Conservation (phyloP, 2,888 invertebrate species). For the Gandaritis pyraliata region DNA sequence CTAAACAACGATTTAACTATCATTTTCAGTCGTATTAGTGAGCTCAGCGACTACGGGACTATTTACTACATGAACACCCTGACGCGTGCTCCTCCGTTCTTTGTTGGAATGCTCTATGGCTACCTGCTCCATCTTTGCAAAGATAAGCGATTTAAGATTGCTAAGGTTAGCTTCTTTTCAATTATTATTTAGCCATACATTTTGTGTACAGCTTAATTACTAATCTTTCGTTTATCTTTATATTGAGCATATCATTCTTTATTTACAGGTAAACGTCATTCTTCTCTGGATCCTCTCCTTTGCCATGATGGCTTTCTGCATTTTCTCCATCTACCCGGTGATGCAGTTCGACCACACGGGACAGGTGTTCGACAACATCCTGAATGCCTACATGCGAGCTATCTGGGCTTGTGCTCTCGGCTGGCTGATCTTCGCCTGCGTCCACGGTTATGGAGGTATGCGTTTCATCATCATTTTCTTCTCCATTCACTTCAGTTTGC, state of each 20-base stretch:
- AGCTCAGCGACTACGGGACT: slow-evolving; percentile 45
- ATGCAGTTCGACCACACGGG: slow-evolving; percentile 50
- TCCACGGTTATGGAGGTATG: slow-evolving; percentile 73
- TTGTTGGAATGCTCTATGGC: slow-evolving; percentile 64
- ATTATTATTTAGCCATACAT: too few relatives aligned
- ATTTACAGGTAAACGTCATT: slow-evolving; percentile 50
- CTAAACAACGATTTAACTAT: neutral
- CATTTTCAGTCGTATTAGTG: slow-evolving; percentile 20
- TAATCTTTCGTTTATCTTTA: too few relatives aligned
- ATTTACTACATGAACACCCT: slow-evolving; percentile 63
- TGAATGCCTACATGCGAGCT: slow-evolving; percentile 68
- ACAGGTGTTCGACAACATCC: slow-evolving; percentile 58
- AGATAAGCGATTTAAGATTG: slow-evolving; percentile 51
- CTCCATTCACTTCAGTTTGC: neutral
- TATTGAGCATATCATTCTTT: neutral
- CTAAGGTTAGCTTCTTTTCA: slow-evolving; percentile 41
- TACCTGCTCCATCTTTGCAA: slow-evolving; percentile 58
- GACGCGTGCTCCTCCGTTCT: slow-evolving; percentile 63
- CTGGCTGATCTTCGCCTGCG: slow-evolving; percentile 77
- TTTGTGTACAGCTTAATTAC: too few relatives aligned
- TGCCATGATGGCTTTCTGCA: slow-evolving; percentile 56
- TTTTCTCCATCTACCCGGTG: slow-evolving; percentile 62
- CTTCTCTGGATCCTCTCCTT: slow-evolving; percentile 56
- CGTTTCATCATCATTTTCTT: neutral
- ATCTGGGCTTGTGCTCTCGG: slow-evolving; percentile 70